Evolutionary conservation across 37 sponge, comb jelly and placozoan species (phyloP), one percentile per base, ranked within the genome.

Genomic region (Trichoplax adhaerens): DNA sequence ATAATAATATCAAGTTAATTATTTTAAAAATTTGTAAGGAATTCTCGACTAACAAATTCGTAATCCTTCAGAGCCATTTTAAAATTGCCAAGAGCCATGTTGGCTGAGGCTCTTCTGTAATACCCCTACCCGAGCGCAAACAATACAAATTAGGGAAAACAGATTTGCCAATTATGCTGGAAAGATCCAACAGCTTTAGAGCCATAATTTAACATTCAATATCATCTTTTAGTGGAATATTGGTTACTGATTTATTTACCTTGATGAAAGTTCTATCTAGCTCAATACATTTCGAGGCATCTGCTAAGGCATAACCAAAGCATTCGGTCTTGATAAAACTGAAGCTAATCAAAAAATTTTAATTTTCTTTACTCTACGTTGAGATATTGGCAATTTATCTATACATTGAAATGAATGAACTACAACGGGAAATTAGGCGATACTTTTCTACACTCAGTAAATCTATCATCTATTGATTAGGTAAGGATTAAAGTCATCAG

Each of bases 11-110:
- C 29, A 29, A 29, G 29, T 29, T 29, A 29, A 29, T 29, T 29
- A 29, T 29, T 29, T 29, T 29, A 29, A 29, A 29, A 29, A 29
- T 29, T 29, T 29, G 29, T 29, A 29, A 29, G 29, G 29, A 29
- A 29, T 29, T 29, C 29, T 47, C 51, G 64, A 1, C 65, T 46
- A 46, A 91, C 97, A 5, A 87, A 71, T 58, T 96, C 98, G 83
- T 82, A 96, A 58, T 96, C 98, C 54, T 78, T 88, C 66, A 96
- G 79, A 1, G 87, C 85, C 29, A 70, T 66, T 57, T 91, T 96
- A 80, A 88, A 91, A 70, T 88, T 88, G 55, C 98, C 98, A 76
- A 95, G 76, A 1, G 97, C 97, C 91, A 91, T 95, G 71, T 95
- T 88, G 5, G 96, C 85, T 81, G 85, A 83, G 58, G 98, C 98